phyloP scores from a whole-genome alignment of 2,888 invertebrate species.

The Scrobipalpa costella region DNA sequence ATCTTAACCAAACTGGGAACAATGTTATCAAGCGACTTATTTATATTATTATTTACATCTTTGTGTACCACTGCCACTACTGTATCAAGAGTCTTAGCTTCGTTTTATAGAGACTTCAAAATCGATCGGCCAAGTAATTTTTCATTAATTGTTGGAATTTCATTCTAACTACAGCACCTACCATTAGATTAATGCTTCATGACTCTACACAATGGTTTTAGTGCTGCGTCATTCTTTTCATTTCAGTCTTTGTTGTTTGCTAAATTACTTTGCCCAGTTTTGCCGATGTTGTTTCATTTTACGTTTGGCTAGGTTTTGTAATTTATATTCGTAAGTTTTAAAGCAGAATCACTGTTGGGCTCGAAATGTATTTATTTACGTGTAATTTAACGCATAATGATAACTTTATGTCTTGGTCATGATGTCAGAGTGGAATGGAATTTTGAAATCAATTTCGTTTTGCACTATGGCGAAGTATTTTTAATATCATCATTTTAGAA shows the following conservation, averaged over 20 bases:
- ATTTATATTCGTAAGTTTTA: constrained; percentile 24
- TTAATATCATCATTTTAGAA: no score
- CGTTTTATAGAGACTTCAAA: not conserved
- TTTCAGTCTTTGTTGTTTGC: constrained; percentile 56
- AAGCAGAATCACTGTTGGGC: constrained; percentile 24
- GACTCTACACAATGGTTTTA: constrained; percentile 63
- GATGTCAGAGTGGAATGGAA: no score
- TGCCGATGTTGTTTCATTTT: constrained; percentile 44
- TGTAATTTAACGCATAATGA: no score
- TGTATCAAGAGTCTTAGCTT: no score
- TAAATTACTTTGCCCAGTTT: constrained; percentile 57
- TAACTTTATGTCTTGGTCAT: no score
- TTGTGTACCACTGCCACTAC: no score
- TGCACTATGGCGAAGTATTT: no score
- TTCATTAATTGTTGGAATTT: constrained; percentile 9
- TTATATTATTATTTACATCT: no score
- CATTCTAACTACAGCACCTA: not conserved
- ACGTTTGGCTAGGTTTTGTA: constrained; percentile 32
- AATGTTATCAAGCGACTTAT: no score
- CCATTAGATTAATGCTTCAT: constrained; percentile 60
- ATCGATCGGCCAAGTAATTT: constrained; percentile 3
- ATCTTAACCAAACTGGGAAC: no score
- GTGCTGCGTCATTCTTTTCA: constrained; percentile 62
- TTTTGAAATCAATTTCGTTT: no score
- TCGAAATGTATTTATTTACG: no score